Evolutionary conservation across 2,113 vertebrate genomes (phyloP), one percentile per base, ranked within the genome.

Genomic region (Lichenostomus cassidix): DNA sequence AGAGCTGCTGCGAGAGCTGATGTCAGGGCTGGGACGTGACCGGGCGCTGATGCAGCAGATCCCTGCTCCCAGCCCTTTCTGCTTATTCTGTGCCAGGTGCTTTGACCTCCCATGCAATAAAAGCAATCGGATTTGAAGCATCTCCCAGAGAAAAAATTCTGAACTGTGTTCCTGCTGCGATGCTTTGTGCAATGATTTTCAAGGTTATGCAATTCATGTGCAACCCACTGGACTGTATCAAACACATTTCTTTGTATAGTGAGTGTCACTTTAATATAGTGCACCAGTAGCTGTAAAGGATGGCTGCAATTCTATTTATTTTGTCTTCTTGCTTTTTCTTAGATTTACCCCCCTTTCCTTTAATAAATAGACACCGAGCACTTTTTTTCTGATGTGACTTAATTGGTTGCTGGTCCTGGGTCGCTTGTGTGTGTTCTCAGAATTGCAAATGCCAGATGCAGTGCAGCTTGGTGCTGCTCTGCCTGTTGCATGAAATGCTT

Each of bases 191-290:
- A 35, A 62, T 80, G 77, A 67, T 90, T 96, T 92, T 89, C 91
- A 91, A 83, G 94, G 86, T 93, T 90, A 84, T 83, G 91, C 83
- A 83, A 92, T 93, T 96, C 79, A 70, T 47, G 83, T 86, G 86
- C 76, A 81, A 88, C 68, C 76, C 89, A 69, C 91, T 90, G 91
- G 92, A 93, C 87, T 84, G 73, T 86, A 89, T 88, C 77, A 71
- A 96, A 78, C 86, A 52, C 77, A 37, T 84, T 91, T 78, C 91
- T 92, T 81, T 90, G 73, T 87, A 67, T 12, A 24, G 75, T 69
- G 73, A 91, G 91, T 82, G 87, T 92, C 83, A 52, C 92, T 87
- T 83, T 73, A 87, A 64, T 89, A 74, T 68, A 93, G 94, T 60
- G 91, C 89, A 71, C 73, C 52, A 37, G 89, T 53, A 63, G 76